Base-by-base conservation (phyloP, 2,113 vertebrate genomes). In the Pandion haliaetus region DNA sequence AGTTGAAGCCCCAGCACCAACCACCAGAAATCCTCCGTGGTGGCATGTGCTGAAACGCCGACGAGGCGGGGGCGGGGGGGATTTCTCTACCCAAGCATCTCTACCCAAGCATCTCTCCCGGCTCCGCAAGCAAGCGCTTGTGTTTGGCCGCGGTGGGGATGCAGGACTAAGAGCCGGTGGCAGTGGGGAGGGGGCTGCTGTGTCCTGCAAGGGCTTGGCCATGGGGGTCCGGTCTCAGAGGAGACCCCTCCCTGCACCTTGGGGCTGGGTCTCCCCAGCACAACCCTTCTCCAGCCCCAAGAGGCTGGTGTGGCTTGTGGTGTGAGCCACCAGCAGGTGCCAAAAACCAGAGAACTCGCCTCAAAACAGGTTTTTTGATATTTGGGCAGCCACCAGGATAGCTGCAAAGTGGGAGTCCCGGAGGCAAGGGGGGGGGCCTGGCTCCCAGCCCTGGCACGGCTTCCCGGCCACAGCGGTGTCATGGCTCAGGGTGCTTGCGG, bases 141-240 rank as follows among this genome's bases (percentile, higher is more conserved):
- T 19, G 55, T 21, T 40, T 0, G 47, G 28, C 50, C 0, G 1
- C 0, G 4, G 24, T 1, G 3, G 7, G 40, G 21, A 36, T 2
- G 6, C 3, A 3, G 72, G 36, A 19, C 14, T 21, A 9, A 26
- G 9, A 42, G n/a, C 34, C 38, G 14, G 66, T 3, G 2, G 38
- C 1, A 3, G 1, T 9, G 32, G 70, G 74, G 42, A 69, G 4
- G 82, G 61, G 52, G n/a, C 10, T 76, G 24, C 32, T 26, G n/a
- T 4, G 28, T 62, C 57, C 62, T 44, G 11, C 29, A 9, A 32
- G 71, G 54, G n/a, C n/a, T 88, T 40, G 38, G 42, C 16, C 16
- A 6, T 1, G 1, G 52, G 7, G 9, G 26, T 13, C 67, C 2
- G 5, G 31, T 66, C 32, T 32, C 42, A 34, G 7, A 25, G 59